These are phyloP conservation scores for Micronisus gabar DNA, from an alignment of 2,113 vertebrate genomes.

Conservation along the genomic window DNA sequence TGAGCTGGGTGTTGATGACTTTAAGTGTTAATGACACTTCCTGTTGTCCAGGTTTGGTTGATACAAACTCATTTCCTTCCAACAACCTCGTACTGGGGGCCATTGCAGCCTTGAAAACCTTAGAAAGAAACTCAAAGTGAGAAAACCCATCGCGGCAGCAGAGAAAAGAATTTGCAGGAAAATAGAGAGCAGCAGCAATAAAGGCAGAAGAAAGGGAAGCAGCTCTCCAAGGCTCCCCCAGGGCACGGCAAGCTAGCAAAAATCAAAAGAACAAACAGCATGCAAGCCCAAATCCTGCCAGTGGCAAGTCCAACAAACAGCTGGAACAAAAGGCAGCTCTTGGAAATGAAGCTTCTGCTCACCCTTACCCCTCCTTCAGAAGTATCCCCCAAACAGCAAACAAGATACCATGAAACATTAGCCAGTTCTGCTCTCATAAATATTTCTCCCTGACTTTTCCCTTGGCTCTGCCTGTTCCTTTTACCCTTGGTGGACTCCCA, in stretches of 20 bases:
- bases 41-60: background rate
- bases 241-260: background rate
- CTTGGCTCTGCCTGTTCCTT: background rate
- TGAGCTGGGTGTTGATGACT: background rate
- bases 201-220: background rate
- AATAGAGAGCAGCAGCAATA: background rate
- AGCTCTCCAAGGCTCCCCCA: background rate
- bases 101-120: background rate
- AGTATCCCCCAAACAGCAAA: background rate
- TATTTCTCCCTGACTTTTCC: background rate
- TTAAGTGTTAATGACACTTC: background rate
- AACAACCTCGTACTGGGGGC: background rate
- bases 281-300: background rate
- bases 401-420: background rate
- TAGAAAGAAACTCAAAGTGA: background rate
- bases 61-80: background rate
- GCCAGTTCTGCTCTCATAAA: background rate
- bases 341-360: background rate
- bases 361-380: background rate
- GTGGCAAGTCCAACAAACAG: background rate
- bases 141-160: background rate
- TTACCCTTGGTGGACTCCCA: background rate
- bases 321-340: background rate
- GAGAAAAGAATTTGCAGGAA: background rate
- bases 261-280: constrained; percentile 7